Conservation (phyloP, 2,888 invertebrate genomes). For the Sphaerophoria taeniata region DNA sequence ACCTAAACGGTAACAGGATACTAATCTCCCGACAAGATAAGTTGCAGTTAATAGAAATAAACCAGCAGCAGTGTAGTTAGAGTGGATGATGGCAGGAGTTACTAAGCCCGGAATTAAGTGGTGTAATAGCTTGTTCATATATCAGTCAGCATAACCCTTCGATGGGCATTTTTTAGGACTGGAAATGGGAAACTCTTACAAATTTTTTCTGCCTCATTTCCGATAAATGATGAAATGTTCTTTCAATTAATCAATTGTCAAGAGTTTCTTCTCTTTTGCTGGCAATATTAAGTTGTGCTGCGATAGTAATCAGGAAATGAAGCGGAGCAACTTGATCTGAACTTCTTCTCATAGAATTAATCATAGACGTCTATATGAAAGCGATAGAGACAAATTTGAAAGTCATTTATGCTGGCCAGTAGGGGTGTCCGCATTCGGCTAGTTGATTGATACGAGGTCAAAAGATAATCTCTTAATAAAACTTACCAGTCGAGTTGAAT, state of each 20-base stretch:
- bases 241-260: constrained; percentile 74
- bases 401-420: not conserved
- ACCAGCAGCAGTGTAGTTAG: not conserved
- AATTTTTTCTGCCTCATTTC: constrained; percentile 69
- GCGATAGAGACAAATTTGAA: constrained; percentile 4
- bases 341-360: not conserved
- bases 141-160: too few species aligned
- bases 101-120: constrained; percentile 31
- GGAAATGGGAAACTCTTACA: constrained; percentile 39
- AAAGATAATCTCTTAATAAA: not conserved
- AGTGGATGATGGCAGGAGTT: constrained; percentile 4
- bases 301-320: constrained; percentile 67
- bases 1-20: constrained; percentile 28
- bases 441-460: constrained; percentile 28
- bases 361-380: not conserved
- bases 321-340: constrained; percentile 45
- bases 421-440: constrained; percentile 26
- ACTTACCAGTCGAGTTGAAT: not conserved
- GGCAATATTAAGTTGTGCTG: constrained; percentile 38
- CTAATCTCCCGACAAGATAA: constrained; percentile 53
- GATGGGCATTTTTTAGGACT: not conserved
- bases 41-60: constrained; percentile 56
- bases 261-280: constrained; percentile 7
- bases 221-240: constrained; percentile 60
- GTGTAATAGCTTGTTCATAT: constrained; percentile 51